Base-by-base conservation (phyloP, 2,888 invertebrate species). In the Tenthredo distinguenda region DNA sequence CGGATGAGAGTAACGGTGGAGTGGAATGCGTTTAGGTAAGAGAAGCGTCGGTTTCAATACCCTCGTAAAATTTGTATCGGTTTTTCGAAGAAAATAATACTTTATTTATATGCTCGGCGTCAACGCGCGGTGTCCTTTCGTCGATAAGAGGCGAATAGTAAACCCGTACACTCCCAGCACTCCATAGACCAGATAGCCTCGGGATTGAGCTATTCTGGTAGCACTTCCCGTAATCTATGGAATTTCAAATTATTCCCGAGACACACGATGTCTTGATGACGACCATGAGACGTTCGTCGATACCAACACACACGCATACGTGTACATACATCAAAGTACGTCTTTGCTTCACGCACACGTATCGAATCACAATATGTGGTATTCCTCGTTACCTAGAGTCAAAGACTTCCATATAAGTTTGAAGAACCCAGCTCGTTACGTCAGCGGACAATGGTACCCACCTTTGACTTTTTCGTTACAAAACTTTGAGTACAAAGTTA, bases 211-310 rank as follows among this genome's bases (percentile, higher is more conserved):
- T 68, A 83, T 83, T 83, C 83, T 83, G 68, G 83, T 83, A 68
- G 83, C 83, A 83, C 83, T 83, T 83, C n/a, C 31, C 83, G 47
- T 83, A 83, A 83, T 83, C 83, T 83, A 9, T 47, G 83, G 83
- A 83, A 83, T 83, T 83, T 47, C 43, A 71, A 83, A 83, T 83
- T 47, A 83, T 83, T 83, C 47, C 47, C 15, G 10, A 34, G 68
- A 47, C 68, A 47, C 83, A 65, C 68, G 83, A 81, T 43, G 83
- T 50, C 47, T 62, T 65, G 37, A 77, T 50, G 77, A 50, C 55
- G 15, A 68, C 50, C 31, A 47, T 26, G 10, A n/a, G 76, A 47
- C 15, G 31, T 21, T 12, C 76, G 26, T n/a, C 15, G 15, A 47
- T 47, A 76, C 40, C 21, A 10, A n/a, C 43, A 21, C 7, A 21